Percentiles rank a stretch among this genome's conserved stretches.
phyloP scores from a whole-genome alignment of 2,113 vertebrate genomes.

The Struthio camelus region DNA sequence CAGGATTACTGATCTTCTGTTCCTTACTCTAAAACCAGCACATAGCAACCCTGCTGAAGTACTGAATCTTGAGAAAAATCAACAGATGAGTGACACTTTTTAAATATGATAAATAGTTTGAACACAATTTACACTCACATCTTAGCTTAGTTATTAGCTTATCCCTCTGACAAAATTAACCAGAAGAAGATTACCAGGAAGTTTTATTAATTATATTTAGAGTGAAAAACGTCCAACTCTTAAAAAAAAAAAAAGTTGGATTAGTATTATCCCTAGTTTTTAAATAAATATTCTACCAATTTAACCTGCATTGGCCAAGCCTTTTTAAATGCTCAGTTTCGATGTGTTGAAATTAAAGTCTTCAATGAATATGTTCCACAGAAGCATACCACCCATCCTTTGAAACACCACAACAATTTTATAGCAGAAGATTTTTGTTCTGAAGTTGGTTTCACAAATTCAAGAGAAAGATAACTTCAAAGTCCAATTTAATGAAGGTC shows the following conservation, averaged over 20 bases:
- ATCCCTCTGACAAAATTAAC: not conserved
- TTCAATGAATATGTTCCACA: not conserved
- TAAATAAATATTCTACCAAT: not conserved
- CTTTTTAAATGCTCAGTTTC: not conserved
- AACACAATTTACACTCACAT: not conserved
- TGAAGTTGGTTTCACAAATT: not conserved
- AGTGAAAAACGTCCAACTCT: not conserved
- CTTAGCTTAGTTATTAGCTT: not conserved
- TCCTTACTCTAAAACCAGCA: not conserved
- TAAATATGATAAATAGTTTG: not conserved
- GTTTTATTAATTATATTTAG: not conserved
- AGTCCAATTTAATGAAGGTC: conserved; percentile 60
- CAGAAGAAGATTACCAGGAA: not conserved
- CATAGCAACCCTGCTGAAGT: rapidly evolving
- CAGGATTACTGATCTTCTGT: not conserved
- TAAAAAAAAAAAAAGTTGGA: not conserved
- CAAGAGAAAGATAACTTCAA: not conserved
- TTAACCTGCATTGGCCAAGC: not conserved
- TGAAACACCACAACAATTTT: not conserved
- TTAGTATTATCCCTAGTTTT: not conserved
- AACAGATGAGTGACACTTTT: not conserved
- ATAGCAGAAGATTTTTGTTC: not conserved
- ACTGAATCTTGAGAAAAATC: not conserved
- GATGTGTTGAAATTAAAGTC: not conserved
- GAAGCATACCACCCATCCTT: not conserved